Percentiles rank a stretch among this genome's conserved stretches.
Conservation (phyloP, 2,888 invertebrate genomes). For the Plebejus anna region DNA sequence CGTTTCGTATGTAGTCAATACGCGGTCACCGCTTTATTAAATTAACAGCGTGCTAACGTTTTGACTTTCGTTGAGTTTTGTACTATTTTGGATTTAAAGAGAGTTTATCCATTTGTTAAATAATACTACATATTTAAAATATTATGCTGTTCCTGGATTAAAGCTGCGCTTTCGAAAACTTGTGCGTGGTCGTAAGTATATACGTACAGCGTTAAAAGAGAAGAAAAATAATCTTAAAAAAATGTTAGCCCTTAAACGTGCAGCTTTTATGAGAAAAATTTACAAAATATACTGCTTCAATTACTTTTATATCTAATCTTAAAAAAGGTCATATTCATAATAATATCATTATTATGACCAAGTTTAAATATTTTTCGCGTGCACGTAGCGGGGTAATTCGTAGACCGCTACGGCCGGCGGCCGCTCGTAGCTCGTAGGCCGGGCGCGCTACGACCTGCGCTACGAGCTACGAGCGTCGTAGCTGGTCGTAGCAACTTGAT, state of each 20-base stretch:
- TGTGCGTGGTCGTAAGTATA: too few species aligned
- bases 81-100: not conserved
- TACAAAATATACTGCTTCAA: too few species aligned
- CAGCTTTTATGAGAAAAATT: too few species aligned
- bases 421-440: not conserved
- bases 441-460: not conserved
- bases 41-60: not conserved
- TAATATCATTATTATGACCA: too few species aligned
- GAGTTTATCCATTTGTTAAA: not conserved
- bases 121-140: too few species aligned
- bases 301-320: too few species aligned
- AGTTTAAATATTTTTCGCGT: not conserved
- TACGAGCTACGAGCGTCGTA: not conserved
- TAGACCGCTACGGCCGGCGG: not conserved
- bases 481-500: not conserved
- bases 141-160: too few species aligned
- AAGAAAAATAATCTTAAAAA: too few species aligned
- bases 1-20: constrained; percentile 29
- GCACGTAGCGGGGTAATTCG: not conserved
- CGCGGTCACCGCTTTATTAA: constrained; percentile 14
- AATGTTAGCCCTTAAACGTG: too few species aligned
- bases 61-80: not conserved
- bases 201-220: too few species aligned
- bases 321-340: too few species aligned
- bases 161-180: too few species aligned